These are phyloP conservation scores for Torymus aiolomorphi DNA, from an alignment of 2,888 invertebrate species.

Conservation along the genomic window DNA sequence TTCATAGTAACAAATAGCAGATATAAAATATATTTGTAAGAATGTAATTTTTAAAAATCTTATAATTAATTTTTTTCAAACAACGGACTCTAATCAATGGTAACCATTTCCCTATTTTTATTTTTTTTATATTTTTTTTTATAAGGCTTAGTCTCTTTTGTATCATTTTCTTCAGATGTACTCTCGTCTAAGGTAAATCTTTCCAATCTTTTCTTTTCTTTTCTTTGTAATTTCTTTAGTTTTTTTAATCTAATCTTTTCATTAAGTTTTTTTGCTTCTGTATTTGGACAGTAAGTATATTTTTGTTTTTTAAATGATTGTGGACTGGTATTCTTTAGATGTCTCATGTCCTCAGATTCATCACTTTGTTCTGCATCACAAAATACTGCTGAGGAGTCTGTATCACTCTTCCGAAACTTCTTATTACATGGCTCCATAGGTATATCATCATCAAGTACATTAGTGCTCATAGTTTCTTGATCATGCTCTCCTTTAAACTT, in stretches of 20 bases:
- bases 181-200: constrained; percentile 39
- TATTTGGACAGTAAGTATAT: constrained; percentile 1
- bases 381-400: background rate
- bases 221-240: constrained; percentile 19
- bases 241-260: constrained; percentile 48
- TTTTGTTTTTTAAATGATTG: background rate
- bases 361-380: background rate
- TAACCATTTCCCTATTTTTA: constrained; percentile 8
- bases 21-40: constrained; percentile 3
- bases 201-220: constrained; percentile 48
- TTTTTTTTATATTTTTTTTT: constrained; percentile 33
- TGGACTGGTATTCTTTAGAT: constrained; percentile 26
- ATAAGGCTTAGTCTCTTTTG: background rate
- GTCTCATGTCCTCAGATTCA: background rate
- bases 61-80: no score
- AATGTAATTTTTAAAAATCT: background rate
- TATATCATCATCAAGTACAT: constrained; percentile 26
- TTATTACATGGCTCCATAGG: constrained; percentile 28
- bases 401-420: constrained; percentile 29
- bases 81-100: background rate
- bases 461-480: background rate
- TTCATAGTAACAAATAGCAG: background rate
- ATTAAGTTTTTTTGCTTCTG: constrained; percentile 32
- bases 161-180: constrained; percentile 6
- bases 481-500: constrained; percentile 51